Evolutionary conservation across 2,113 vertebrate species (phyloP).

Genomic region (Tragelaphus strepsiceros): DNA sequence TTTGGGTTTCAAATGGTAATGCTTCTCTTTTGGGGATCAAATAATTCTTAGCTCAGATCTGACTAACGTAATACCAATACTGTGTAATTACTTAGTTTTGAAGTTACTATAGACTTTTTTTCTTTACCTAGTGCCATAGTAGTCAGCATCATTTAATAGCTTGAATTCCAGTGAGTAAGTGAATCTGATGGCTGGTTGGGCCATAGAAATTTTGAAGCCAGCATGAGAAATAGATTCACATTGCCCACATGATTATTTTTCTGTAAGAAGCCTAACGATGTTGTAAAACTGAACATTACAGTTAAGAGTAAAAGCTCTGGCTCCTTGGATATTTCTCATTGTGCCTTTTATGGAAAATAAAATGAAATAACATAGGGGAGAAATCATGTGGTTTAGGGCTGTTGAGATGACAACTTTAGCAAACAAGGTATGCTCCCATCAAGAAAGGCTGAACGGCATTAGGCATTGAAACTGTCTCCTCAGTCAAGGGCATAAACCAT

Average conservation of each 20-base stretch:
- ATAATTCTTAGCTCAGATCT: neutral
- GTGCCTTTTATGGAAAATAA: constrained; percentile 70
- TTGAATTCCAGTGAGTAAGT: neutral
- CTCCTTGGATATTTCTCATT: constrained; percentile 50
- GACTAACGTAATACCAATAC: neutral
- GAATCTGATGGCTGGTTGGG: neutral
- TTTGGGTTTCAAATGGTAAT: neutral
- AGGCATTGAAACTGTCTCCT: neutral
- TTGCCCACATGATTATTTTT: constrained; percentile 55
- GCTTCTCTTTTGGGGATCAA: constrained; percentile 39
- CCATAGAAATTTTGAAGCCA: constrained; percentile 21
- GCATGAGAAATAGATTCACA: neutral
- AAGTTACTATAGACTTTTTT: neutral
- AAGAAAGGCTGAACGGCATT: neutral
- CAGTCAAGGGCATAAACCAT: fast-evolving
- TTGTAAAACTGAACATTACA: constrained; percentile 26
- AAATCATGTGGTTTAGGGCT: constrained; percentile 23
- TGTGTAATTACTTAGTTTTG: neutral
- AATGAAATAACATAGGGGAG: constrained; percentile 49
- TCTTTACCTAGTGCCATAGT: neutral
- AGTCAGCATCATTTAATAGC: neutral
- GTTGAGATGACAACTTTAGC: constrained; percentile 33
- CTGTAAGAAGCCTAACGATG: constrained; percentile 10
- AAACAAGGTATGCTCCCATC: neutral
- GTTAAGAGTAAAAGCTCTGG: constrained; percentile 52